Base-by-base conservation (phyloP, 2,888 invertebrate genomes). In the Drosophila antonietae region DNA sequence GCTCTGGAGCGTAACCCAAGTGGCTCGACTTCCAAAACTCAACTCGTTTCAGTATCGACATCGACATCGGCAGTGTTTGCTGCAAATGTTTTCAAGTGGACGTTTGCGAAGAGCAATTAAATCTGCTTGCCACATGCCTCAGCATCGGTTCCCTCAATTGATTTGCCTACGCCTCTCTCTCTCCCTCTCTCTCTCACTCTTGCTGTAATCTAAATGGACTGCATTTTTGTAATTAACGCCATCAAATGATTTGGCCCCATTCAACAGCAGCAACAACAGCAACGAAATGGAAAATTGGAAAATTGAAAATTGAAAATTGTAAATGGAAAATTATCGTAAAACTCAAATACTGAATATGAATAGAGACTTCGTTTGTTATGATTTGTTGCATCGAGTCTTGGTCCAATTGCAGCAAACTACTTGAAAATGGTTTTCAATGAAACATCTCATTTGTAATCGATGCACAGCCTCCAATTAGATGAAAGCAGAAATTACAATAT, bases 201-300 rank as follows among this genome's bases (percentile, higher is more conserved):
- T 28, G 6, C 28, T 49, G 10, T 15, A 81, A 81, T 77, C 80
- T 80, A 77, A 81, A 81, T 83, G 72, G 69, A 52, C 72, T 74
- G 74, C 69, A 81, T 77, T 81, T 79, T 63, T 60, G 80, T 81
- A 83, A 81, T 81, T 82, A 81, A 81, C 77, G 83, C 77, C 72
- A 72, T 71, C 80, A 76, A 81, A 80, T 67, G 55, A 73, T 78
- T 78, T 76, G 59, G 58, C 72, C 53, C 47, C 70, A 68, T 59
- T 78, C 64, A 52, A 3, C 23, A 20, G 44, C 10, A 43, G 18
- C 59, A 35, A 15, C 15, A 18, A 14, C 39, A 55, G 8, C 39
- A 55, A 12, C 18, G 28, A 53, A 53, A 33, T 28, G 20, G 33
- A 53, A 23, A n/a, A 37, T 18, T 33, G 31, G 49, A 49, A 33